Percentiles rank a stretch among this genome's conserved stretches.
These are phyloP conservation scores for Acanthoscelides obtectus DNA, from an alignment of 2,888 invertebrate genomes.

Conservation along the genomic window DNA sequence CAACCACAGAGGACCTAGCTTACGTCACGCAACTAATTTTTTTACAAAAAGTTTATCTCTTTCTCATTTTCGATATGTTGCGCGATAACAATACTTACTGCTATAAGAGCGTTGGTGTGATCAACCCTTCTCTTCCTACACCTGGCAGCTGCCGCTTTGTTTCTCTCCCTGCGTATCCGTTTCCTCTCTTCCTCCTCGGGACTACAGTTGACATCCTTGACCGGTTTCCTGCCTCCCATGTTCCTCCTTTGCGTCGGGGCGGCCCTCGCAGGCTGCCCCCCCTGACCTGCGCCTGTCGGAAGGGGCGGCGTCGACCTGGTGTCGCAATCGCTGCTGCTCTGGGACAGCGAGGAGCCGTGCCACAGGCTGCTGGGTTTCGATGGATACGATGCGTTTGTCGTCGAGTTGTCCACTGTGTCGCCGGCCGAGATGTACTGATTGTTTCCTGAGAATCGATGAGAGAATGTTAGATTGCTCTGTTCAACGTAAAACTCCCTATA, in stretches of 20 bases:
- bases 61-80: too few relatives aligned
- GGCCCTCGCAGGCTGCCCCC: conserved; percentile 33
- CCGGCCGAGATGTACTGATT: conserved; percentile 46
- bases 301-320: conserved; percentile 41
- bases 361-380: conserved; percentile 41
- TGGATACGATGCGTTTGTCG: conserved; percentile 29
- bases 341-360: conserved; percentile 41
- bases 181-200: conserved; percentile 93
- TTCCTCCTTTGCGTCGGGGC: conserved; percentile 54
- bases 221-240: conserved; percentile 80
- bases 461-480: too few relatives aligned
- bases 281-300: conserved; percentile 25
- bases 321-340: conserved; percentile 43
- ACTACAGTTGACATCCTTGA: conserved; percentile 68
- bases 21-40: too few relatives aligned
- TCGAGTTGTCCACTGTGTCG: conserved; percentile 25
- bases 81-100: conserved; percentile 58
- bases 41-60: too few relatives aligned
- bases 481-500: too few relatives aligned
- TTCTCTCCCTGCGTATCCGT: conserved; percentile 82
- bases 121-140: conserved; percentile 95
- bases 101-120: conserved; percentile 85
- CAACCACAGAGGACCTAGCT: too few relatives aligned
- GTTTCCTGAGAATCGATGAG: conserved; percentile 37
- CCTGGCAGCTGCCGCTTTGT: conserved; percentile 95